phyloP scores from a whole-genome alignment of 2,888 invertebrate genomes.

The Acrocera orbiculus region DNA sequence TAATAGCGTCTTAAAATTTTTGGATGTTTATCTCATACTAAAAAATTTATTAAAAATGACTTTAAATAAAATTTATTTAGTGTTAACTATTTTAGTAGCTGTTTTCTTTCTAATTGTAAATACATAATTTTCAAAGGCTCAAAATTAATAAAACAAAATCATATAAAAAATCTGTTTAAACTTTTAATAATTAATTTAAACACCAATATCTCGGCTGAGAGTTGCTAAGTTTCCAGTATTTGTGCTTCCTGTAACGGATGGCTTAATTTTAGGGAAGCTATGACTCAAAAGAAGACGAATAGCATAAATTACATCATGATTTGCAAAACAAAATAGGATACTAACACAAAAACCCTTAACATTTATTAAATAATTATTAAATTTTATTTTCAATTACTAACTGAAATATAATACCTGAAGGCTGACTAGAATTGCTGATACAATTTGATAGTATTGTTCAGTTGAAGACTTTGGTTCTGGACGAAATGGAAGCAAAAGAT shows the following conservation, averaged over 20 bases:
- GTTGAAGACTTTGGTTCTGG: slow-evolving; percentile 39
- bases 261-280: slow-evolving; percentile 21
- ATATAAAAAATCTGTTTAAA: no score
- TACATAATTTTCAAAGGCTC: no score
- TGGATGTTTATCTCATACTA: no score
- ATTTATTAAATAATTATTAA: no score
- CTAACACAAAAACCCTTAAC: no score
- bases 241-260: slow-evolving; percentile 24
- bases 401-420: slow-evolving; percentile 56
- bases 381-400: no score
- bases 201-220: slow-evolving; percentile 29
- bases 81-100: no score
- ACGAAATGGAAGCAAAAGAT: slow-evolving; percentile 47
- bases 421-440: slow-evolving; percentile 49
- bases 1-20: no score
- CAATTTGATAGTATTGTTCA: slow-evolving; percentile 44
- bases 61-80: no score
- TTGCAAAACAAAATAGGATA: slow-evolving; percentile 55
- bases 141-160: no score
- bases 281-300: slow-evolving; percentile 33
- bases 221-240: slow-evolving; percentile 30
- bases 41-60: no score
- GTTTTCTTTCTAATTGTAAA: no score
- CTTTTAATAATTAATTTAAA: slow-evolving; percentile 17
- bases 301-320: slow-evolving; percentile 49